phyloP scores from a whole-genome alignment of 2,888 invertebrate species.

The Sympetrum striolatum region DNA sequence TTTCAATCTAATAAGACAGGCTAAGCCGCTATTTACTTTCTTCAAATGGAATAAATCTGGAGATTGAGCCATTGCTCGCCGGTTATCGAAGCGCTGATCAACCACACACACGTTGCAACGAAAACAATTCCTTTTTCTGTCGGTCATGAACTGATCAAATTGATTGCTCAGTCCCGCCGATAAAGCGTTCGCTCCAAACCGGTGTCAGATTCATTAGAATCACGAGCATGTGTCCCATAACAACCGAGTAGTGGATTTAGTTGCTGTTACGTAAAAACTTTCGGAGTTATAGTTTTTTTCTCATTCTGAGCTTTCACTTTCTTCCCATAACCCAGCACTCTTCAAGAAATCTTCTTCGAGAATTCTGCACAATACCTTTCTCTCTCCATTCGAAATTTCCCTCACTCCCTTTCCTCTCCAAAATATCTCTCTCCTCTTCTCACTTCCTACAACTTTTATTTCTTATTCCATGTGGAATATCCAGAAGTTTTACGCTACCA shows the following conservation, averaged over 20 bases:
- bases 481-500: too few relatives aligned
- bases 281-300: neutral
- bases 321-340: constrained; percentile 13
- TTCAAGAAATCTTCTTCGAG: neutral
- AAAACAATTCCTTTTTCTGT: neutral
- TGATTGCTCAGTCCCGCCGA: neutral
- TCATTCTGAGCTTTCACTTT: constrained; percentile 12
- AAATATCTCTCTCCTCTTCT: neutral
- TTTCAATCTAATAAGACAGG: too few relatives aligned
- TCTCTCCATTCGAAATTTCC: neutral
- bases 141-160: neutral
- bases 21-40: too few relatives aligned
- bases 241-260: neutral
- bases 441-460: too few relatives aligned
- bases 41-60: too few relatives aligned
- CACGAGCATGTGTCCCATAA: neutral
- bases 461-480: too few relatives aligned
- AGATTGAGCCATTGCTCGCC: too few relatives aligned
- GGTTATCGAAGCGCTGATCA: too few relatives aligned
- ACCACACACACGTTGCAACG: neutral
- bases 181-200: neutral
- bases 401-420: neutral
- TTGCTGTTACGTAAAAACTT: neutral
- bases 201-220: neutral
- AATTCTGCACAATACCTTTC: constrained; percentile 25